These are phyloP conservation scores for Notamacropus eugenii DNA, from an alignment of 2,797 vertebrate species.

Conservation along the genomic window DNA sequence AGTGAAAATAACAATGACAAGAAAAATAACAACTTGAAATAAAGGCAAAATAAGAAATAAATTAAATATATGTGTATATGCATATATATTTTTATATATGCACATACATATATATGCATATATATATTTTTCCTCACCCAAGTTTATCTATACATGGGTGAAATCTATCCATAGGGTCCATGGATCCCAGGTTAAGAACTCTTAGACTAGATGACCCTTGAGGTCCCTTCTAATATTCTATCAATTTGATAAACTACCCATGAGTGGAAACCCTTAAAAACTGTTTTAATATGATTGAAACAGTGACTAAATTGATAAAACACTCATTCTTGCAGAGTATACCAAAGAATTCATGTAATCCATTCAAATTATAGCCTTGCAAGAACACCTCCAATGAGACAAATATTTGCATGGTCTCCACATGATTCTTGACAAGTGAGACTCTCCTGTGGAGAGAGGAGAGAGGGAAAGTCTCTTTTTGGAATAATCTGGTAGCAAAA, in stretches of 20 bases:
- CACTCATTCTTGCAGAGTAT: neutral
- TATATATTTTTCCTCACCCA: constrained; percentile 12
- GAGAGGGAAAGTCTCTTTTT: neutral
- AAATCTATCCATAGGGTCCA: too few relatives aligned
- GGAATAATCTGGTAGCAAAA: neutral
- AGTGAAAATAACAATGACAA: neutral
- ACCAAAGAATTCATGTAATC: neutral
- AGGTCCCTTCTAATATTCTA: constrained; percentile 12
- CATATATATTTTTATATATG: neutral
- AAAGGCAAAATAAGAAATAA: too few relatives aligned
- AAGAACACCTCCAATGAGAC: rapidly evolving
- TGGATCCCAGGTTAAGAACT: too few relatives aligned
- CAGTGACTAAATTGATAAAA: constrained; percentile 41
- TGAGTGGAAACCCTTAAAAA: constrained; percentile 42
- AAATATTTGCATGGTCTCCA: neutral
- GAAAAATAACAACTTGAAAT: too few relatives aligned
- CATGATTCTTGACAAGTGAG: neutral
- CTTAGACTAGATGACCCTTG: constrained; percentile 55
- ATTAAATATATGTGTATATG: too few relatives aligned
- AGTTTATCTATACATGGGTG: neutral
- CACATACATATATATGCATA: neutral
- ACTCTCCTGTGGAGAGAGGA: neutral
- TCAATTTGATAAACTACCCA: constrained; percentile 43
- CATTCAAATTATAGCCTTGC: neutral
- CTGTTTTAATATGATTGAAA: constrained; percentile 22